Base-by-base conservation (phyloP, 1,140 invertebrate species). In the Drosophila lacertosa region DNA sequence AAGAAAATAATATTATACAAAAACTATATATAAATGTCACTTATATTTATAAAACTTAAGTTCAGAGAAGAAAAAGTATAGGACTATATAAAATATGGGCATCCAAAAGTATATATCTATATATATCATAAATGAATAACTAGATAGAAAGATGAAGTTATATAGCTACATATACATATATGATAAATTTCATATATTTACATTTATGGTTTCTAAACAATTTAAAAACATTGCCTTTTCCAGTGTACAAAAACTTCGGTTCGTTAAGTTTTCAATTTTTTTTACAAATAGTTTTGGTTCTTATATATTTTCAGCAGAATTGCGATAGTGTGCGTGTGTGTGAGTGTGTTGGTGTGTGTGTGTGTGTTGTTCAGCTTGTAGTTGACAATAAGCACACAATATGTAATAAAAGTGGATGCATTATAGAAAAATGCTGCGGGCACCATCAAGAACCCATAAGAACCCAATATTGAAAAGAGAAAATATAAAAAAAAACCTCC, bases 331-430 rank as follows among this genome's bases (percentile, higher is more conserved):
- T 39, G 24, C 16, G 59, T 35, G 18, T 35, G 48, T 44, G 4
- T 26, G 24, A 13, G 59, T 35, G 18, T 35, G 48, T 44, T 6
- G 5, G 13, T 33, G 24, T 45, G 24, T 10, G 45, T 9, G 29
- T n/a, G 15, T 47, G 40, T 62, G 64, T 44, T 51, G 45, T 64
- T 40, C n/a, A n/a, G n/a, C n/a, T n/a, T 59, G 15, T 54, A 18
- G 39, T 42, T 75, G 76, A 86, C 81, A 86, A 84, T 84, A 84
- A 80, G 71, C 81, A 76, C 67, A 76, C 81, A 80, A 84, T 80
- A 84, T 84, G 80, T 84, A 84, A 84, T 84, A 84, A 84, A 84
- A 84, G 67, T 62, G 73, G 68, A 86, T 60, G 59, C 80, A 69
- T 86, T 86, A 80, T 86, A 79, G 64, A 64, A 69, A 69, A 86